Evolutionary conservation across 1,140 invertebrate genomes (phyloP).

Genomic region (Trachymyrmex cornetzi): DNA sequence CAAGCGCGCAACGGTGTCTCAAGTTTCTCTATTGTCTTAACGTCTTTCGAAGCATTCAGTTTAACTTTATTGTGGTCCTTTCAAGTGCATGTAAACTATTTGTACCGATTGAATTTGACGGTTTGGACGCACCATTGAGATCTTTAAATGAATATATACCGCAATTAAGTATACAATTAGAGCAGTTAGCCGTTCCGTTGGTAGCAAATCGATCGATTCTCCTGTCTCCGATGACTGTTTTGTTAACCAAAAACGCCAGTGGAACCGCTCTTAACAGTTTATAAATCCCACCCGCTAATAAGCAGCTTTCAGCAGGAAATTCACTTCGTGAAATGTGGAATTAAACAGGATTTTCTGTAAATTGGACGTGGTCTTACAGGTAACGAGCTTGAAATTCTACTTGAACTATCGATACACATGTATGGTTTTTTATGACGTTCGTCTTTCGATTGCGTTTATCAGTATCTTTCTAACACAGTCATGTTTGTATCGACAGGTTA

Average conservation of each 20-base stretch:
- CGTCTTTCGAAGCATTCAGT: not conserved
- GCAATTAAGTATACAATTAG: not conserved
- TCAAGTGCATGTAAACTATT: not conserved
- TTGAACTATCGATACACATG: not conserved
- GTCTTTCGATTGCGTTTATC: not conserved
- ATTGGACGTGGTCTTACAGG: conserved; percentile 5
- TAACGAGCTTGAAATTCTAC: conserved; percentile 6
- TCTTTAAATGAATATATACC: not conserved
- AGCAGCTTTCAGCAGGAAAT: not conserved
- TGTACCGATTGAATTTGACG: not conserved
- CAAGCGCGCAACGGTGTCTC: not conserved
- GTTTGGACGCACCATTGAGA: not conserved
- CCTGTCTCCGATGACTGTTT: not conserved
- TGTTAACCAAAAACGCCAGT: not conserved
- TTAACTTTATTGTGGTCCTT: not conserved
- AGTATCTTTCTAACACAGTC: not conserved
- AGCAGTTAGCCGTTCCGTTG: not conserved
- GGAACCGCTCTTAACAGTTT: not conserved
- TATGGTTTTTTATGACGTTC: not conserved
- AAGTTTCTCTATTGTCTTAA: not conserved
- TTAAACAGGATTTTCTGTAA: conserved; percentile 13
- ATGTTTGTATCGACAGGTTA: not conserved
- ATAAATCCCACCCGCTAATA: not conserved
- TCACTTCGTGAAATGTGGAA: not conserved
- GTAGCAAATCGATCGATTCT: not conserved